Evolutionary conservation across 2,797 vertebrate genomes (phyloP), one percentile per base, ranked within the genome.

Genomic region (Trachops cirrhosus): DNA sequence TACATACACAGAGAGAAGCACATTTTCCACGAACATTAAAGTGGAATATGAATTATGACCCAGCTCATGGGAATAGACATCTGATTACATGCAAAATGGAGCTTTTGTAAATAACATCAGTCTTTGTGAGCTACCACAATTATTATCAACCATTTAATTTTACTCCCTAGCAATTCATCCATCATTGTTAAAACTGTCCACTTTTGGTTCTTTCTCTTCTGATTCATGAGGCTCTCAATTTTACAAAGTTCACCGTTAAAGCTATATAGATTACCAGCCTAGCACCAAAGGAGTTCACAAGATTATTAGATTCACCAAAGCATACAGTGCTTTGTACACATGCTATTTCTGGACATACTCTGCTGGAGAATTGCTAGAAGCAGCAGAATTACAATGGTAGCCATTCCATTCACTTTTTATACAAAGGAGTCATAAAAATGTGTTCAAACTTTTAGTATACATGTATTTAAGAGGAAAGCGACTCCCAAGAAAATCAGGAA

Each of bases 51-150:
- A 99, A 99, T 99, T 99, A 99, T 98, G 98, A 98, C 99, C 98
- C 97, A 98, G 98, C 99, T 99, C 99, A 98, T 98, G 99, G 99
- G 99, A 99, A 99, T 98, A 99, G 99, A 99, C 98, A 98, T 99
- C 99, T 99, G 99, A 99, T 99, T 99, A 99, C 98, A 99, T 98
- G 99, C 98, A 99, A 99, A 99, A 99, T 98, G 98, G 98, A 96
- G 99, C 98, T 99, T 99, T 99, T 98, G 99, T 99, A 99, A 99
- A 99, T 99, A 99, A 99, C 98, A 99, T 99, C 98, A 98, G 98
- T 98, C 99, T 99, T 98, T 98, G 98, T 98, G 98, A 99, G 98
- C 95, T 96, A 97, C 97, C 68, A 24, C 97, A 98, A 98, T 98
- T 97, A 98, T 95, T 97, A 97, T 88, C 97, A 95, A 94, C 97